A percentile compares a stretch with the other conserved stretches of the same genome.
Conservation (phyloP, 2,888 invertebrate species). For the Eurytoma adleriae region DNA sequence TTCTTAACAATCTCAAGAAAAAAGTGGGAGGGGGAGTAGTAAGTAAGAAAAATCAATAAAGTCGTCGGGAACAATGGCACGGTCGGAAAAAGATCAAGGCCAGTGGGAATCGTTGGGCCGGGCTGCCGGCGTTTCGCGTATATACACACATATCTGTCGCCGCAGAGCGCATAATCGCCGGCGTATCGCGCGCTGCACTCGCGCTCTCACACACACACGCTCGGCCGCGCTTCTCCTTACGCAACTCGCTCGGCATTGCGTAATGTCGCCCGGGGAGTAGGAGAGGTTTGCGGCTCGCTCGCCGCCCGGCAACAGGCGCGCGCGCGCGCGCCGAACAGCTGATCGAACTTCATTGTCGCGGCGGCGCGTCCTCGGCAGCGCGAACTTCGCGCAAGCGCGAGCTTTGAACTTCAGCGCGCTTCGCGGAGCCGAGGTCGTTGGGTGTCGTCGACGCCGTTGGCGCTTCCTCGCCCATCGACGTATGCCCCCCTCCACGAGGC, state of each 20-base stretch:
- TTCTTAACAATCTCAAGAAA: too few species aligned
- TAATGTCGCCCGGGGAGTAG: constrained; percentile 15
- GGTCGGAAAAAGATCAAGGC: constrained; percentile 49
- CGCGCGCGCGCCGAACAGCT: constrained; percentile 40
- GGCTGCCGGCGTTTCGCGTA: background rate
- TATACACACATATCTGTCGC: background rate
- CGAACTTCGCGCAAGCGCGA: constrained; percentile 4
- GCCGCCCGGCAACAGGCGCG: constrained; percentile 53
- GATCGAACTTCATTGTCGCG: constrained; percentile 52
- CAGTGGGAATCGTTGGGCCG: background rate
- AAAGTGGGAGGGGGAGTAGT: too few species aligned
- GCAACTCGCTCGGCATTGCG: constrained; percentile 42
- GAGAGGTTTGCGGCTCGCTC: constrained; percentile 1
- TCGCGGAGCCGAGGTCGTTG: background rate
- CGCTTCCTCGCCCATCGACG: constrained; percentile 2
- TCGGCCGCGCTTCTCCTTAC: constrained; percentile 12
- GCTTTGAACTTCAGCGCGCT: background rate
- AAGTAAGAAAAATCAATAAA: background rate
- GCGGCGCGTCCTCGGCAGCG: background rate
- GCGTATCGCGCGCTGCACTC: constrained; percentile 12
- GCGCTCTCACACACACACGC: background rate
- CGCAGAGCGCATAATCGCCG: constrained; percentile 40
- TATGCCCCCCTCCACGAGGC: too few species aligned
- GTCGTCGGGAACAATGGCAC: background rate
- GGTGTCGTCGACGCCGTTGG: background rate